Evolutionary conservation across 2,888 invertebrate species (phyloP).

Genomic region (Cataglyphis livida): DNA sequence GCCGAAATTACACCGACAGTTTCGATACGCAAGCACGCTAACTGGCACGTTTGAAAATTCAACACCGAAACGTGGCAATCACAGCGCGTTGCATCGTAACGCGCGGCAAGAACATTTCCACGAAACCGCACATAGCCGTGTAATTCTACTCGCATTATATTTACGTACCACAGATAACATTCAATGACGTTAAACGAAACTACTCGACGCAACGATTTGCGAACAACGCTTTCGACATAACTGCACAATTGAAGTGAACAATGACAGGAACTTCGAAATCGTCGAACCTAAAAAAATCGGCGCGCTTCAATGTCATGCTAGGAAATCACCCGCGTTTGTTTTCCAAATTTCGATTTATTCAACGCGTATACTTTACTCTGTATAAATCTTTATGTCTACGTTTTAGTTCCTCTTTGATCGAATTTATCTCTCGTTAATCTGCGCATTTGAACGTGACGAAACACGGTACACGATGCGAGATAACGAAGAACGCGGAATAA

Average conservation of each 20-base stretch:
- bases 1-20: constrained; percentile 31
- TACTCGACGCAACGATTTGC: constrained; percentile 58
- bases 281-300: constrained; percentile 20
- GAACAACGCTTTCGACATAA: constrained; percentile 64
- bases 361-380: constrained; percentile 33
- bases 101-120: constrained; percentile 53
- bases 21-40: constrained; percentile 24
- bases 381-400: background rate
- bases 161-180: constrained; percentile 51
- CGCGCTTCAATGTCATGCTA: background rate
- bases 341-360: constrained; percentile 60
- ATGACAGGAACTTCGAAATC: constrained; percentile 29
- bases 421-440: constrained; percentile 63
- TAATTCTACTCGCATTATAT: constrained; percentile 72
- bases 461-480: constrained; percentile 21
- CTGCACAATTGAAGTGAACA: constrained; percentile 60
- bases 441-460: constrained; percentile 37
- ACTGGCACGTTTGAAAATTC: constrained; percentile 62
- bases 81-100: constrained; percentile 63
- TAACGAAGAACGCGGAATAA: constrained; percentile 49
- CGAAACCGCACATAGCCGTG: constrained; percentile 67
- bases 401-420: constrained; percentile 29
- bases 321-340: constrained; percentile 14
- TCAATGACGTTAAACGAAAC: constrained; percentile 70
- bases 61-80: constrained; percentile 62